Base-by-base conservation (phyloP, 2,888 invertebrate species). In the Tinea trinotella region DNA sequence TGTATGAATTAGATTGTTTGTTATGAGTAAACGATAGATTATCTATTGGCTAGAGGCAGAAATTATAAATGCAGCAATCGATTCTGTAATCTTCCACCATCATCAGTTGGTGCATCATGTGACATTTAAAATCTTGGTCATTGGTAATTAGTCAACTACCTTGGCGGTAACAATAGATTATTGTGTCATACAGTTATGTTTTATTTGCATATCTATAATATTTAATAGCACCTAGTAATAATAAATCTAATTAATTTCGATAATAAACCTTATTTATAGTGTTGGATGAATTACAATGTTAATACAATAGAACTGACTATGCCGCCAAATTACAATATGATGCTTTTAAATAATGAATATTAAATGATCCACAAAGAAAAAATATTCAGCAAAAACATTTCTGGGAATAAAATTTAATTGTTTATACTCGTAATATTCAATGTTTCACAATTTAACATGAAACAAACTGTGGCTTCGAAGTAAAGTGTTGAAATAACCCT, bases 41-140 rank as follows among this genome's bases (percentile, higher is more conserved):
- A n/a, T n/a, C n/a, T n/a, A 58, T 62, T 40, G 40, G 40, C 40
- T 40, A 2, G 40, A 40, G 40, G 40, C 13, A 6, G 40, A 40
- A 15, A 40, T 40, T 40, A 40, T 40, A 40, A 30, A 30, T 30
- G 7, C 40, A 15, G 40, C 40, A 40, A 40, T 40, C 5, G 12
- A 13, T 40, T 15, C 40, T 40, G 7, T 19, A 35, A 34, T 36
- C 36, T 9, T 36, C n/a, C 24, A 18, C 64, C 63, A 57, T 55
- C 58, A 56, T 64, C 60, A 60, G 62, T 64, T 64, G 61, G 50
- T 50, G 59, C 59, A 62, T 66, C 53, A 66, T 61, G 60, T 64
- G 65, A 65, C 65, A 70, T 67, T 66, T 46, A 46, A 46, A 46
- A 46, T 46, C 46, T 19, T 46, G 46, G 17, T 19, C 46, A 46